Base-by-base conservation (phyloP, 2,888 invertebrate genomes). In the Lymantria dispar region DNA sequence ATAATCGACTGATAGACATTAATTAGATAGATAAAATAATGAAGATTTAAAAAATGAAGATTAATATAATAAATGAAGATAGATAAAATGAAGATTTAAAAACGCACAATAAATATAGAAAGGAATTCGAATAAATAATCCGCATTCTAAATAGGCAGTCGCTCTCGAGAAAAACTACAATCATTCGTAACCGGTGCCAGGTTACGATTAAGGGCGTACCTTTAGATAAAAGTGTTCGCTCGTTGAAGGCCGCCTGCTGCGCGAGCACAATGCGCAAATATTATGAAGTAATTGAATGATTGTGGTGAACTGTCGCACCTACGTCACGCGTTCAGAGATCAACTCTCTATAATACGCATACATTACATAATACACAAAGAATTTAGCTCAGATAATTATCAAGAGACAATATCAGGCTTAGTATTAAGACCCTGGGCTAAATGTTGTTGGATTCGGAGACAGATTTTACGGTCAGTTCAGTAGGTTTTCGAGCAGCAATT, bases 181-280 rank as follows among this genome's bases (percentile, higher is more conserved):
- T 22, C 47, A 39, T 46, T 52, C 8, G n/a, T 50, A 52, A 51
- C 52, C 48, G 33, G 39, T 37, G 44, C 22, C 33, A 43, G 13
- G 53, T 37, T 62, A 48, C 58, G 61, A 60, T 58, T 63, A 69
- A 70, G 71, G 67, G 69, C 64, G 64, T 68, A 60, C 59, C 63
- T 65, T 60, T 67, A 65, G 64, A 74, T 72, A 69, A 71, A 74
- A 74, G 69, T 67, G 58, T 53, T 52, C 30, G 48, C 52, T 54
- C 30, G 48, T 54, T 47, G 70, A 70, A 70, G 70, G 70, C 60
- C 70, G 63, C 54, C 68, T 51, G 47, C 67, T 59, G 61, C 41
- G 57, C 47, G 55, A 48, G 58, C 52, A 70, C 69, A 71, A 68
- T 68, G 53, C 57, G 62, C 60, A 43, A 62, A 64, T 62, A 62